Conservation (phyloP, 2,797 vertebrate genomes). For the Rhabdomys pumilio region DNA sequence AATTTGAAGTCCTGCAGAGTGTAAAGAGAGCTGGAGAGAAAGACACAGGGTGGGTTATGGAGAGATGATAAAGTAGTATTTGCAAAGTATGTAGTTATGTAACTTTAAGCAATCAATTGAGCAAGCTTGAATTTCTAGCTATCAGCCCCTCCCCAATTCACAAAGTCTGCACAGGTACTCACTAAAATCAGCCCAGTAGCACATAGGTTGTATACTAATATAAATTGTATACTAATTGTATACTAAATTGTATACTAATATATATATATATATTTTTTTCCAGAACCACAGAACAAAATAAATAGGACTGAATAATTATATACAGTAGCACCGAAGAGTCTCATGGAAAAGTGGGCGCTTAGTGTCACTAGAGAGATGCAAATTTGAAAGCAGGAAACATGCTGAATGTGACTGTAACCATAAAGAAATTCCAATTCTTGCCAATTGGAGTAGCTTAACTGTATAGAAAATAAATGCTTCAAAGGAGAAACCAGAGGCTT, state of each 20-base stretch:
- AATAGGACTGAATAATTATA: not conserved
- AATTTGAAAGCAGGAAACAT: conserved; percentile 2
- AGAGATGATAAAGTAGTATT: conserved; percentile 21
- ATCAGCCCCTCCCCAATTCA: conserved; percentile 18
- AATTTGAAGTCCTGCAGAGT: not conserved
- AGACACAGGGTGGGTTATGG: not conserved
- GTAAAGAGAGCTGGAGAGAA: not conserved
- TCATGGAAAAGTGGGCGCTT: not conserved
- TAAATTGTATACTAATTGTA: conserved; percentile 17
- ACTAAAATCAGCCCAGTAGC: conserved; percentile 46
- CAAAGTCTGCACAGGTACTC: not conserved
- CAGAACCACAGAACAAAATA: not conserved
- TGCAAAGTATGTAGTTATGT: not conserved
- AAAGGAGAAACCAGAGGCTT: not conserved
- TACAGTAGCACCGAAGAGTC: not conserved
- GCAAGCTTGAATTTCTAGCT: conserved; percentile 28
- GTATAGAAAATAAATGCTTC: conserved; percentile 3
- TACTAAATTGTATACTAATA: conserved; percentile 1
- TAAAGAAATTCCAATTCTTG: not conserved
- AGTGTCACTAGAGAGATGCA: not conserved
- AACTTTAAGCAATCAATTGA: conserved; percentile 50
- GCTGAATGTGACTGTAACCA: not conserved
- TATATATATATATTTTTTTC: conserved; percentile 11
- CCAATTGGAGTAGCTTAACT: not conserved
- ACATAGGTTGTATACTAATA: not conserved